These are phyloP conservation scores for Phaethon lepturus DNA, from an alignment of 2,113 vertebrate genomes.

Conservation along the genomic window DNA sequence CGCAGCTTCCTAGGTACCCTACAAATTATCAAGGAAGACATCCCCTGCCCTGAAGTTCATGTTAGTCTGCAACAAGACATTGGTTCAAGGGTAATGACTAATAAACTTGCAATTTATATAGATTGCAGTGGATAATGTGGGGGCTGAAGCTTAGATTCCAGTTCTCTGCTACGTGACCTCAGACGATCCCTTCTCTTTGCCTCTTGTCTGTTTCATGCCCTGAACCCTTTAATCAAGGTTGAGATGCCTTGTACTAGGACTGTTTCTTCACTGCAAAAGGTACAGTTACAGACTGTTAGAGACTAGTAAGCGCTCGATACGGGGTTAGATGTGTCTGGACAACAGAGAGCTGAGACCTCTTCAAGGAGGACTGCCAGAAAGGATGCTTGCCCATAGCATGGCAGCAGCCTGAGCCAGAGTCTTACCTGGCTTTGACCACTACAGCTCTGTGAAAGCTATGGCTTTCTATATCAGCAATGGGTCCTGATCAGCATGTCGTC, in stretches of 20 bases:
- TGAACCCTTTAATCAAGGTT: neutral
- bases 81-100: neutral
- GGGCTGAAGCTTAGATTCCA: neutral
- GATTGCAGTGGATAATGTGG: neutral
- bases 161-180: neutral
- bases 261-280: neutral
- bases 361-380: neutral
- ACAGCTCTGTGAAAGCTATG: neutral
- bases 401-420: neutral
- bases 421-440: neutral
- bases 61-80: neutral
- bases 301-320: neutral
- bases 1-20: neutral
- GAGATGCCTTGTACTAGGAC: neutral
- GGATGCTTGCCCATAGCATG: neutral
- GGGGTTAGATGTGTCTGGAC: neutral
- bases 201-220: neutral
- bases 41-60: neutral
- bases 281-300: neutral
- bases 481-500: neutral
- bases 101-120: neutral
- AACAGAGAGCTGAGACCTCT: neutral
- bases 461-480: neutral
- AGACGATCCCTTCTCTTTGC: neutral
- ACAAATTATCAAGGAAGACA: neutral